These are phyloP conservation scores for Cheilosia grossa DNA, from an alignment of 2,888 invertebrate genomes.

Conservation along the genomic window DNA sequence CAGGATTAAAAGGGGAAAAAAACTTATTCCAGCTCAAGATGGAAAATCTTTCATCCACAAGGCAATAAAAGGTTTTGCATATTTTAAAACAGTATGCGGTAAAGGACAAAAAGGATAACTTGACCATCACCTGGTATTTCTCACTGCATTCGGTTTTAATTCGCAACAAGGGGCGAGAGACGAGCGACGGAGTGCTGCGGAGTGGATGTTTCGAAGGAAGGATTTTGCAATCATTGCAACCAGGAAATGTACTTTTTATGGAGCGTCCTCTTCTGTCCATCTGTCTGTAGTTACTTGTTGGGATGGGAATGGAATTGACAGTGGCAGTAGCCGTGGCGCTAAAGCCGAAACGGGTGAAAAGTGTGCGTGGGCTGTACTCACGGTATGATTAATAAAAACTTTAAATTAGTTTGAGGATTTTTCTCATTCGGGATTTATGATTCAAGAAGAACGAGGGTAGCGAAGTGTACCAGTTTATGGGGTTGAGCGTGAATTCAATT, in stretches of 20 bases:
- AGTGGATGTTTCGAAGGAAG: conserved; percentile 43
- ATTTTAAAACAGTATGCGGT: conserved; percentile 57
- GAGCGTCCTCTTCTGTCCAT: conserved; percentile 23
- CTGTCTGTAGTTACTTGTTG: conserved; percentile 23
- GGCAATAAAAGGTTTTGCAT: conserved; percentile 72
- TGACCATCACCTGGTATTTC: conserved; percentile 71
- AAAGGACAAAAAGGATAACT: conserved; percentile 40
- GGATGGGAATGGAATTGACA: background rate
- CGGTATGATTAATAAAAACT: conserved; percentile 41
- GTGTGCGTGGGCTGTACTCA: background rate
- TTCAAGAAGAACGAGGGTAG: background rate
- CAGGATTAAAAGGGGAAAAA: conserved; percentile 7
- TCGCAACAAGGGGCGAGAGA: conserved; percentile 15
- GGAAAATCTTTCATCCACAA: conserved; percentile 48
- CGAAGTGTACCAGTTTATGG: conserved; percentile 21
- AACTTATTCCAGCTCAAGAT: conserved; percentile 39
- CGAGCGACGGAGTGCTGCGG: background rate
- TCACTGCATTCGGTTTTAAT: conserved; percentile 57
- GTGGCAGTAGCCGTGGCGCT: background rate
- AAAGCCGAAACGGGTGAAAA: conserved; percentile 20
- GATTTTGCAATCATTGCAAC: conserved; percentile 63
- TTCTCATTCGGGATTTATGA: conserved; percentile 46
- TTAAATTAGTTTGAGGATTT: conserved; percentile 65
- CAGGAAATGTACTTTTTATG: conserved; percentile 58
- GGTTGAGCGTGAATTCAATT: too few species aligned